Evolutionary conservation across 92 coral and sea anemone genomes (phyloP).

Genomic region (Actinernus sp.): DNA sequence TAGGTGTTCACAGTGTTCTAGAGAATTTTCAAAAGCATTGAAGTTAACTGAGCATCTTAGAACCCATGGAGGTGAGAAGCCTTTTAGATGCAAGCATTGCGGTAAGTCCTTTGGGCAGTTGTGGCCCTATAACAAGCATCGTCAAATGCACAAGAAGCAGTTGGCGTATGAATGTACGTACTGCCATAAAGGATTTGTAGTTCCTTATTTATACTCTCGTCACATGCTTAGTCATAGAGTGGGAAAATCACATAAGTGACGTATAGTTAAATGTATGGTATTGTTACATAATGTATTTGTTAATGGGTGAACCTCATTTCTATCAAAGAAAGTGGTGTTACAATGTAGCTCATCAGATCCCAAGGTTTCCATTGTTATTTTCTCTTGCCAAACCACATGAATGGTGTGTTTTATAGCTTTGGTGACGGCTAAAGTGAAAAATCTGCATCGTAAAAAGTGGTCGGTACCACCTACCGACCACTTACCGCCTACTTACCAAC

Average conservation of each 20-base stretch:
- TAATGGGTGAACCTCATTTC: too few relatives aligned
- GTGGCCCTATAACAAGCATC: constrained; percentile 45
- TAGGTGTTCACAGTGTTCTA: constrained; percentile 7
- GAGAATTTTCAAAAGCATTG: not conserved
- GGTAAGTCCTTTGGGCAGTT: constrained; percentile 40
- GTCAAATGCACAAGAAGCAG: constrained; percentile 41
- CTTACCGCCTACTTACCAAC: too few relatives aligned
- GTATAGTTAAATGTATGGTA: too few relatives aligned
- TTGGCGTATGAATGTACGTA: constrained; percentile 29
- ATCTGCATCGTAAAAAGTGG: too few relatives aligned
- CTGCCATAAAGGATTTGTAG: constrained; percentile 32
- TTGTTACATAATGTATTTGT: too few relatives aligned
- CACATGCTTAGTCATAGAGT: constrained; percentile 32
- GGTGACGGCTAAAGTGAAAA: too few relatives aligned
- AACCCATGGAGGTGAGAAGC: constrained; percentile 47
- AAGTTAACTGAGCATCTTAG: constrained; percentile 19
- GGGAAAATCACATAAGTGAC: not conserved
- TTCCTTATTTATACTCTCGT: constrained; percentile 20
- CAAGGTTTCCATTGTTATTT: too few relatives aligned
- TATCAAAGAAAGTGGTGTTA: too few relatives aligned
- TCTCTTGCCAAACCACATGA: too few relatives aligned
- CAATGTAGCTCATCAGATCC: too few relatives aligned
- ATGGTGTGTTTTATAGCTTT: too few relatives aligned
- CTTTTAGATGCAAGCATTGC: constrained; percentile 30
- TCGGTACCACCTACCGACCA: too few relatives aligned